These are phyloP conservation scores for Zaprionus kolodkinae DNA, from an alignment of 1,140 invertebrate species.

Conservation along the genomic window DNA sequence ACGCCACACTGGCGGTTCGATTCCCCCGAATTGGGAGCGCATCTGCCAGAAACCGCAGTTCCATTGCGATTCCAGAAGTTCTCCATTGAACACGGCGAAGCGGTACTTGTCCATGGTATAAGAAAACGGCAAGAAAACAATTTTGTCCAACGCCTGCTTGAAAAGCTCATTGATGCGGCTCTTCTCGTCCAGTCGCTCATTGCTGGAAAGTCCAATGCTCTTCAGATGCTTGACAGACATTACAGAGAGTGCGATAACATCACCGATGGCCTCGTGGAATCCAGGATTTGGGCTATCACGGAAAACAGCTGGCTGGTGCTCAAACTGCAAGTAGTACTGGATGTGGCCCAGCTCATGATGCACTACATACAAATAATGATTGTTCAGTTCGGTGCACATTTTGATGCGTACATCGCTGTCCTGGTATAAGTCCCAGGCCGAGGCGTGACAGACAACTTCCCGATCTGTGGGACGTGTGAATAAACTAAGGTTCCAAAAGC, in stretches of 20 bases:
- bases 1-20: constrained; percentile 86
- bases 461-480: constrained; percentile 87
- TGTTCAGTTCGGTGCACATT: constrained; percentile 90
- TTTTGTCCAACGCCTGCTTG: constrained; percentile 86
- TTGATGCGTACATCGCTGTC: constrained; percentile 88
- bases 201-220: constrained; percentile 85
- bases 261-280: constrained; percentile 91
- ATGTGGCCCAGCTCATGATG: constrained; percentile 93
- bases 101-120: constrained; percentile 86
- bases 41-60: constrained; percentile 87
- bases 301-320: constrained; percentile 88
- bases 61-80: constrained; percentile 84
- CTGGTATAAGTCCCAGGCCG: constrained; percentile 92
- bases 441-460: constrained; percentile 90
- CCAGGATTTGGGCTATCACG: constrained; percentile 90
- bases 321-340: constrained; percentile 90
- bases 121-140: constrained; percentile 87
- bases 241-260: constrained; percentile 88
- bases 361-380: constrained; percentile 88
- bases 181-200: constrained; percentile 65
- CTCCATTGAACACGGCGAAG: constrained; percentile 86
- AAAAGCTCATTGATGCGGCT: constrained; percentile 80
- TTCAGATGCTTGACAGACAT: constrained; percentile 86
- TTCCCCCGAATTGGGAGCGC: constrained; percentile 85
- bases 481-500: constrained; percentile 92